Evolutionary conservation across 2,113 vertebrate genomes (phyloP), one percentile per base, ranked within the genome.

Genomic region (Cephalopterus ornatus): DNA sequence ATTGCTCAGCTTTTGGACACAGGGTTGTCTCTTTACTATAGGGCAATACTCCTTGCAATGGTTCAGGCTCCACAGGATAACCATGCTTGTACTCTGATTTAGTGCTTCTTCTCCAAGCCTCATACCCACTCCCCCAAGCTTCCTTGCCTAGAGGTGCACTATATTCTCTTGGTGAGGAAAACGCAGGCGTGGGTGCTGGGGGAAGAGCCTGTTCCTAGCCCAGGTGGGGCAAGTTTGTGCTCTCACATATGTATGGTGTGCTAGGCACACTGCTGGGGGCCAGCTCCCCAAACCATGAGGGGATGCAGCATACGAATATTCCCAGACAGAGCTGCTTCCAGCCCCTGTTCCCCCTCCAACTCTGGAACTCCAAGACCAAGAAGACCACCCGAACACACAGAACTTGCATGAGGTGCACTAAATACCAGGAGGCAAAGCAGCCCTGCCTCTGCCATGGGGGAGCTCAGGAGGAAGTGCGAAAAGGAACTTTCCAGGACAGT

Each of bases 151-250:
- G n/a, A 47, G 3, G 2, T 41, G 39, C 12, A 1, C 22, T 37
- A 6, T 13, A 7, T 22, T n/a, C 55, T 18, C 58, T 18, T 5
- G 0, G 10, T 37, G 5, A 26, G 23, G 47, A 72, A 63, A 82
- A 72, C 0, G 14, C 35, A 49, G 62, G 22, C 22, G 65, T 78
- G 52, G 6, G 74, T 0, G 0, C 23, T 0, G 0, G 19, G 56
- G 39, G 22, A 72, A 72, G 56, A 72, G 33, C 39, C 35, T 59
- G 22, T 26, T 87, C 39, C 76, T 28, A 55, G 72, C 42, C 46
- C 16, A 4, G 11, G 19, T 28, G 4, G 18, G 21, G 18, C 28
- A 16, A 0, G 0, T 44, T 30, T 16, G 42, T 33, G 70, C 41
- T 61, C 81, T 73, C 17, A 8, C 53, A 76, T 6, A 0, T 0